These are phyloP conservation scores for Synergus gifuensis DNA, from an alignment of 2,888 invertebrate species.

Conservation along the genomic window DNA sequence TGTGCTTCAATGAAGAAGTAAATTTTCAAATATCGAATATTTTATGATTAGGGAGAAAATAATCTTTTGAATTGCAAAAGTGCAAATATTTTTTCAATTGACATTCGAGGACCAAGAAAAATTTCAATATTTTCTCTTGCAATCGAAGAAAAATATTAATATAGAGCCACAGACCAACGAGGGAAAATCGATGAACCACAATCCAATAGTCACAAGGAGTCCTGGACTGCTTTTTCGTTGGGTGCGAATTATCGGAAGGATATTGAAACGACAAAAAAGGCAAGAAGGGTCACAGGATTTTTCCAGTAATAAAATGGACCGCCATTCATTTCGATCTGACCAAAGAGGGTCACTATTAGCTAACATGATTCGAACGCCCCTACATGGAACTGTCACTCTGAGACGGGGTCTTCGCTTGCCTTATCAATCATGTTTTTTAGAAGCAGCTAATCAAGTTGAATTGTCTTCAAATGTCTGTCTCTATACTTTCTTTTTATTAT, in stretches of 20 bases:
- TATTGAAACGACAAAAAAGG: conserved; percentile 55
- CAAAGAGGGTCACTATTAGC: conserved; percentile 58
- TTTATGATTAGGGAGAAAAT: not conserved
- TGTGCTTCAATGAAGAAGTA: not conserved
- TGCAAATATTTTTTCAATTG: not conserved
- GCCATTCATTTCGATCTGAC: conserved; percentile 54
- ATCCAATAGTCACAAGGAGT: conserved; percentile 13
- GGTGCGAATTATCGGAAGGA: conserved; percentile 52
- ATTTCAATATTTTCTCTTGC: not conserved
- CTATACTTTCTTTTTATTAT: conserved; percentile 53
- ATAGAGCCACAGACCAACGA: not conserved
- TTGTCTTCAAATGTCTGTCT: conserved; percentile 59
- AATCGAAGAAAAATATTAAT: conserved; percentile 22
- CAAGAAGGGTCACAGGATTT: conserved; percentile 51
- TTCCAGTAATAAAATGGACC: conserved; percentile 58
- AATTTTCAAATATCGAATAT: not conserved
- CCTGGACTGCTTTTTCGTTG: not conserved
- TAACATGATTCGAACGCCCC: conserved; percentile 56
- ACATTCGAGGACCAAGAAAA: not conserved
- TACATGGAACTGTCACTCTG: conserved; percentile 37
- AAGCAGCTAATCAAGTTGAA: conserved; percentile 58
- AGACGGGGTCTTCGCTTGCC: conserved; percentile 43
- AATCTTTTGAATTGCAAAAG: not conserved
- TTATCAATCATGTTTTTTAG: conserved; percentile 64
- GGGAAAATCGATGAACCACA: conserved; percentile 10